Base-by-base conservation (phyloP, 2,888 invertebrate genomes). In the Enchytraeus crypticus region DNA sequence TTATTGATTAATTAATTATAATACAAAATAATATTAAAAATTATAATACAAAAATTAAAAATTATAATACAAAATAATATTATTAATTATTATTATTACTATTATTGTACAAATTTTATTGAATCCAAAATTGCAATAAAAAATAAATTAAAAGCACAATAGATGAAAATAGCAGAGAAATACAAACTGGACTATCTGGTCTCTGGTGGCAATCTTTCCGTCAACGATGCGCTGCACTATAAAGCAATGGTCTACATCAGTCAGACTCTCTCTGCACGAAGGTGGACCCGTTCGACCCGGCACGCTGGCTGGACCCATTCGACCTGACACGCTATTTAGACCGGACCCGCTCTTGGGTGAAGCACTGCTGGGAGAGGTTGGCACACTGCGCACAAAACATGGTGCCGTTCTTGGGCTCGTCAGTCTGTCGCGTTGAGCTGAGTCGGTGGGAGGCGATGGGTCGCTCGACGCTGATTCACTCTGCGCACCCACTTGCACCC, bases 171-270 rank as follows among this genome's bases (percentile, higher is more conserved):
- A 49, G 5, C 21, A 58, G 21, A 43, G 27, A 5, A 34, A n/a
- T 26, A 82, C 85, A 83, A 78, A 90, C 87, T 90, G 89, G 71
- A 90, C 80, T 70, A 98, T 95, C 77, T 92, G 88, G 76, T 97
- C 96, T 80, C 92, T 91, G 59, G 88, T 86, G 59, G 92, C 95
- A 65, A 98, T 92, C 73, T 88, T 87, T 60, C 97, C 97, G 74
- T 89, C 90, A 27, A 92, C 91, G 89, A 98, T 97, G 82, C 89
- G 90, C 72, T 92, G 91, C 67, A 98, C 85, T 70, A 98, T 92
- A 65, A 88, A 85, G 69, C 87, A 84, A 74, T 92, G 92, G 77
- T 95, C 92, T 58, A 92, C 92, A 60, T 92, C 91, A 14, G 89
- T 87, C 3, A 98, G 83, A 74, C 92, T 90, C 76, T 93, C 89